Conservation (phyloP, 2,113 vertebrate species). For the Stomatorhinus ivindoensis region DNA sequence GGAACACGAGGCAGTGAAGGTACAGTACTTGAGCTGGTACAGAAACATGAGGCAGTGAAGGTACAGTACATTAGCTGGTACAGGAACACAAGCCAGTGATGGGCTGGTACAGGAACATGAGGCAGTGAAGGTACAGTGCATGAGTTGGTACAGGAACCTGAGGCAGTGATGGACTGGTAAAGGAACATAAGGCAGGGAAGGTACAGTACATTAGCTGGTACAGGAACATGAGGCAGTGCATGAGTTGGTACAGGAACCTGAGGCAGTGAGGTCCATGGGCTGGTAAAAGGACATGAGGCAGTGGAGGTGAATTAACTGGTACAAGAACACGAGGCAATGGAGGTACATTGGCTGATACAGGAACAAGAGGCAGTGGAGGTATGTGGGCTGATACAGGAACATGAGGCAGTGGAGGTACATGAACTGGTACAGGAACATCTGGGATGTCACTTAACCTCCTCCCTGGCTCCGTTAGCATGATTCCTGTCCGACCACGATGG, state of each 20-base stretch:
- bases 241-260: too few relatives aligned
- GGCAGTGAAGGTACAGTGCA: background rate
- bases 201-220: background rate
- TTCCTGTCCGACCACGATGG: background rate
- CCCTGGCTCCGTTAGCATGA: background rate
- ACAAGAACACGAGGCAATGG: background rate
- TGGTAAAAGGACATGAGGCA: background rate
- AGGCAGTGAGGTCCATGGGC: background rate
- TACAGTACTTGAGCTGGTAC: background rate
- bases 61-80: background rate
- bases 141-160: too few relatives aligned
- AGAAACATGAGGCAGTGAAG: background rate
- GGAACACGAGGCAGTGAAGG: background rate
- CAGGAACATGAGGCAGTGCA: background rate
- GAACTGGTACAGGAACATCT: background rate
- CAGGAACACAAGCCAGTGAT: background rate
- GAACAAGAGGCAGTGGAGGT: background rate
- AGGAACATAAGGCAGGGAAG: background rate
- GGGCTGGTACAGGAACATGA: background rate
- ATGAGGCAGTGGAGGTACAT: too few relatives aligned
- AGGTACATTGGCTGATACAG: background rate
- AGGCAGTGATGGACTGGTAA: background rate
- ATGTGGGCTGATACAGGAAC: too few relatives aligned
- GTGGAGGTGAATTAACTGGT: background rate
- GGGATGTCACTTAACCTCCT: background rate